Conservation (phyloP, 2,113 vertebrate species). For the Aspiorhynchus laticeps region DNA sequence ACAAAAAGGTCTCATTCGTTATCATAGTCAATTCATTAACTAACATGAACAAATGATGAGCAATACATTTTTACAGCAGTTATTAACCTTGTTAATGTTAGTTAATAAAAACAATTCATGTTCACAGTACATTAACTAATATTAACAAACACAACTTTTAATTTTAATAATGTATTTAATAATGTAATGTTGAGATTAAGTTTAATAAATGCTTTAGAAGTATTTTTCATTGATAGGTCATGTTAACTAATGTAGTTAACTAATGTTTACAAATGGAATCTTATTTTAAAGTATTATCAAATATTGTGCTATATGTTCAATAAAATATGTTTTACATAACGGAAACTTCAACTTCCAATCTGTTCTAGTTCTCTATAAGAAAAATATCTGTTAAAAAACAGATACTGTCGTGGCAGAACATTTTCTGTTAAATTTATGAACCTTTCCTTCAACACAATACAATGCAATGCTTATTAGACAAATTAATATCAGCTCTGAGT, state of each 20-base stretch:
- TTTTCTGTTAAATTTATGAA: not conserved
- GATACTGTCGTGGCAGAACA: too few relatives aligned
- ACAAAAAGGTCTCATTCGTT: not conserved
- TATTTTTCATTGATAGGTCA: too few relatives aligned
- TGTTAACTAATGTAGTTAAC: not conserved
- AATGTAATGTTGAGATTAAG: not conserved
- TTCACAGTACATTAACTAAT: not conserved
- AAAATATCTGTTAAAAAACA: too few relatives aligned
- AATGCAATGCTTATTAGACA: not conserved
- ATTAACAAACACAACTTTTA: not conserved
- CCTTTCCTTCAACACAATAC: not conserved
- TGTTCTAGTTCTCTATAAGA: not conserved
- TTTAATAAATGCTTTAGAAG: not conserved
- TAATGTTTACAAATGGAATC: not conserved
- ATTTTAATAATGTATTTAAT: not conserved
- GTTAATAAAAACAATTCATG: not conserved
- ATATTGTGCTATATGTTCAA: not conserved
- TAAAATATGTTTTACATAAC: not conserved
- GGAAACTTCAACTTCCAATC: not conserved
- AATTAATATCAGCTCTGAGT: not conserved
- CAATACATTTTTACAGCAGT: not conserved
- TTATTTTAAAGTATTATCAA: not conserved
- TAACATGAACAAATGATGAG: not conserved
- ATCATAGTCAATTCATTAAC: not conserved
- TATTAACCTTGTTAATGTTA: not conserved